phyloP scores from a whole-genome alignment of 2,888 invertebrate genomes.

The Sussaba pulchella region DNA sequence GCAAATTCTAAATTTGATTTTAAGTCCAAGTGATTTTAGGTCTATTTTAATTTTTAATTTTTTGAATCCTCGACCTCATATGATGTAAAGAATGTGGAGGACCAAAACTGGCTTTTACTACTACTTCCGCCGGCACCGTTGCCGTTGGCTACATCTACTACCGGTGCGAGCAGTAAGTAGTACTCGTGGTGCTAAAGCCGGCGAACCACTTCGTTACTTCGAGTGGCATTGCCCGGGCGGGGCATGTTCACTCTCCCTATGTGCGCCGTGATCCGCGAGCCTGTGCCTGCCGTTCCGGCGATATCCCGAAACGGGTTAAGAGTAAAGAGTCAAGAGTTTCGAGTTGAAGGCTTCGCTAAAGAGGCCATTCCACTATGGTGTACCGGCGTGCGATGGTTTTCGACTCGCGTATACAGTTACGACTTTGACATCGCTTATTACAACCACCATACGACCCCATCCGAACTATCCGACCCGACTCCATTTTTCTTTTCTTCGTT shows the following conservation, averaged over 20 bases:
- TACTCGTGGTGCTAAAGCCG: slow-evolving; percentile 59
- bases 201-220: slow-evolving; percentile 76
- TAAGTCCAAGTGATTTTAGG: neutral
- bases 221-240: slow-evolving; percentile 70
- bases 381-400: neutral
- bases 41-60: neutral
- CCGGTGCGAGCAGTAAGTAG: slow-evolving; percentile 29
- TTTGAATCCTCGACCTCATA: slow-evolving; percentile 17
- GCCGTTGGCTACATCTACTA: slow-evolving; percentile 17
- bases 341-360: slow-evolving; percentile 74
- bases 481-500: neutral
- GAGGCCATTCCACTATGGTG: slow-evolving; percentile 69
- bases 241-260: slow-evolving; percentile 46
- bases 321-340: slow-evolving; percentile 73
- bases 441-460: slow-evolving; percentile 7
- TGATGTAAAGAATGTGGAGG: slow-evolving; percentile 22
- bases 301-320: slow-evolving; percentile 78
- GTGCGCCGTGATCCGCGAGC: slow-evolving; percentile 61
- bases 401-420: slow-evolving; percentile 24
- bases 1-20: neutral
- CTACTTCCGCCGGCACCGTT: slow-evolving; percentile 6
- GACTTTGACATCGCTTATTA: slow-evolving; percentile 38
- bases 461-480: neutral
- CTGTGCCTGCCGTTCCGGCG: slow-evolving; percentile 26
- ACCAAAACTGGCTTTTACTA: slow-evolving; percentile 38